Evolutionary conservation across 2,797 vertebrate genomes (phyloP).

Genomic region (Masticophis lateralis): DNA sequence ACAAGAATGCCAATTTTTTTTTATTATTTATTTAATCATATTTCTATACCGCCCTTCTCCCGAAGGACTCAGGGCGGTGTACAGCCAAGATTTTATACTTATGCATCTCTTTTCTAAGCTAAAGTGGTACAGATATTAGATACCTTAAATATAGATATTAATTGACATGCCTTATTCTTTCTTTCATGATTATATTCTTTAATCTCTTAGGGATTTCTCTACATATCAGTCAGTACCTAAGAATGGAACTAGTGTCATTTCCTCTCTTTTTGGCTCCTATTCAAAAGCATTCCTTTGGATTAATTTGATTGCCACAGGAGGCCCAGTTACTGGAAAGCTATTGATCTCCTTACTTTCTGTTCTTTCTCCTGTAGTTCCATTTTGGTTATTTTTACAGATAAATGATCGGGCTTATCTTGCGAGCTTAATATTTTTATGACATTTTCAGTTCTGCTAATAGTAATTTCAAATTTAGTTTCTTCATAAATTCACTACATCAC

Average conservation of each 20-base stretch:
- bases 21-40: too few relatives aligned
- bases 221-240: not conserved
- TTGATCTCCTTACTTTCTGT: not conserved
- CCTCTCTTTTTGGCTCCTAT: not conserved
- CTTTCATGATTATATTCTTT: not conserved
- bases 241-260: not conserved
- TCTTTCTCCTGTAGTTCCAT: not conserved
- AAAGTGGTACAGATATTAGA: not conserved
- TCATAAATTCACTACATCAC: not conserved
- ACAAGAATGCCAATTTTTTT: not conserved
- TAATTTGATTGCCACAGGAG: not conserved
- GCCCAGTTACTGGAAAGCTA: not conserved
- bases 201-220: not conserved
- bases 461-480: not conserved
- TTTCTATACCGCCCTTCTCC: too few relatives aligned
- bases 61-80: too few relatives aligned
- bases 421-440: not conserved
- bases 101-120: not conserved
- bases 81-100: not conserved
- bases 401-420: not conserved
- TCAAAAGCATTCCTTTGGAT: not conserved
- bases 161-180: not conserved
- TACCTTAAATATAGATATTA: not conserved
- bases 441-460: not conserved
- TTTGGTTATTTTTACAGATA: not conserved